These are phyloP conservation scores for Xestia rhomboidea DNA, from an alignment of 2,888 invertebrate species.

Conservation along the genomic window DNA sequence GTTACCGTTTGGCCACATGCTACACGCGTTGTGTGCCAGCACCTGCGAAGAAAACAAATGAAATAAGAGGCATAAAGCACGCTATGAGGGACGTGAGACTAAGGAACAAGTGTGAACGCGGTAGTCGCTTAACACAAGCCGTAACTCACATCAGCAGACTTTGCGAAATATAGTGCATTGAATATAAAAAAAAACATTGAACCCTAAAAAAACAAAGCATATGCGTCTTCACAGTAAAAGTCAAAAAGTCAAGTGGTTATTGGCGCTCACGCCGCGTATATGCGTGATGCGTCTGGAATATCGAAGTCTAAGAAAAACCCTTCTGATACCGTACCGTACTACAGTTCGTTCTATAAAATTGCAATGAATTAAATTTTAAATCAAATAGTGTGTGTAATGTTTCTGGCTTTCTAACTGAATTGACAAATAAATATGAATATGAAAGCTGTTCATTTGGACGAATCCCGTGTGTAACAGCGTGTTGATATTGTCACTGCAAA, in stretches of 20 bases:
- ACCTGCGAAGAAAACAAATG: background rate
- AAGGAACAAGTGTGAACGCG: too few species aligned
- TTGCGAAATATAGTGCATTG: background rate
- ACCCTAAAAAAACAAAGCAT: background rate
- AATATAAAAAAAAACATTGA: background rate
- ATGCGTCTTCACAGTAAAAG: background rate
- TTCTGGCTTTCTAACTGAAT: background rate
- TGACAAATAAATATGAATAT: constrained; percentile 5
- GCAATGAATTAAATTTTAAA: background rate
- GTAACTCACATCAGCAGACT: background rate
- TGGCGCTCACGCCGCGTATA: background rate
- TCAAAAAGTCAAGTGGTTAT: background rate
- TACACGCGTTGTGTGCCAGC: too few species aligned
- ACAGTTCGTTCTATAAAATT: background rate
- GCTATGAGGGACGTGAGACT: background rate
- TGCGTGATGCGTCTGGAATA: background rate
- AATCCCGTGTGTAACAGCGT: constrained; percentile 35
- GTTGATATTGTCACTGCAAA: constrained; percentile 48
- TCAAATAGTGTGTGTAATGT: background rate
- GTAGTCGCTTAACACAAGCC: too few species aligned
- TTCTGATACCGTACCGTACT: background rate
- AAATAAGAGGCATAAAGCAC: background rate
- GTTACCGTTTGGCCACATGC: background rate
- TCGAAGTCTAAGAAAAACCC: background rate
- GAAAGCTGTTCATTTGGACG: constrained; percentile 32